phyloP scores from a whole-genome alignment of 2,797 vertebrate species.

The Betta splendens region DNA sequence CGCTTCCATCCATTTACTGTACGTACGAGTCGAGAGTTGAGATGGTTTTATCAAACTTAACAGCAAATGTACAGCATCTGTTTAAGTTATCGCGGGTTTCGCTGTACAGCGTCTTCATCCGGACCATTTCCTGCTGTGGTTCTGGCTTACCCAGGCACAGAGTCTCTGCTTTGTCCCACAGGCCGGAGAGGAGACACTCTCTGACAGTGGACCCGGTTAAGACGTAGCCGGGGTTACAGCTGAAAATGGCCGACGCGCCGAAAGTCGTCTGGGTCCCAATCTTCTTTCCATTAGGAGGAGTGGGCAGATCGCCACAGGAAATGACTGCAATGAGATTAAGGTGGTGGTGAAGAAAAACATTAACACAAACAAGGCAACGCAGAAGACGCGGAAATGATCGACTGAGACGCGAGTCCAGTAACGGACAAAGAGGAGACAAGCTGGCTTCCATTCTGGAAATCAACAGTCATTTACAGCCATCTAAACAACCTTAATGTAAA shows the following conservation, averaged over 20 bases:
- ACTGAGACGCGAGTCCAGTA: slow-evolving; percentile 24
- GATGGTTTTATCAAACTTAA: slow-evolving; percentile 27
- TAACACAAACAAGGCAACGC: slow-evolving; percentile 9
- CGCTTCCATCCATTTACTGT: slow-evolving; percentile 18
- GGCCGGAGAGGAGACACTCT: slow-evolving; percentile 94
- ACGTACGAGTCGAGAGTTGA: slow-evolving; percentile 42
- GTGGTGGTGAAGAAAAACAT: slow-evolving; percentile 37
- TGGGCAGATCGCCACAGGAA: slow-evolving; percentile 93
- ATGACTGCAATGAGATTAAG: slow-evolving; percentile 85
- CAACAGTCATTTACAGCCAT: slow-evolving; percentile 65
- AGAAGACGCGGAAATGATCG: slow-evolving; percentile 12
- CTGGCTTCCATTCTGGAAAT: slow-evolving; percentile 62
- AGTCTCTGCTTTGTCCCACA: slow-evolving; percentile 95
- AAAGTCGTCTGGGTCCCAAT: slow-evolving; percentile 97
- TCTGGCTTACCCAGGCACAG: slow-evolving; percentile 89
- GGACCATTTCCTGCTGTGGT: too few species aligned
- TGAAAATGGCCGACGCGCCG: slow-evolving; percentile 95
- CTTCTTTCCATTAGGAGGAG: slow-evolving; percentile 95
- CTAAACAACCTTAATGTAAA: slow-evolving; percentile 53
- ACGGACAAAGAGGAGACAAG: slow-evolving; percentile 25
- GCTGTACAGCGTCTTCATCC: too few species aligned
- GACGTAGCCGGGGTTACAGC: slow-evolving; percentile 91
- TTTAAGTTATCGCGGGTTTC: too few species aligned
- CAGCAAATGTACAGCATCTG: too few species aligned
- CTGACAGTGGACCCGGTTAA: slow-evolving; percentile 92